Base-by-base conservation (phyloP, 2,797 vertebrate species). In the Parambassis ranga region DNA sequence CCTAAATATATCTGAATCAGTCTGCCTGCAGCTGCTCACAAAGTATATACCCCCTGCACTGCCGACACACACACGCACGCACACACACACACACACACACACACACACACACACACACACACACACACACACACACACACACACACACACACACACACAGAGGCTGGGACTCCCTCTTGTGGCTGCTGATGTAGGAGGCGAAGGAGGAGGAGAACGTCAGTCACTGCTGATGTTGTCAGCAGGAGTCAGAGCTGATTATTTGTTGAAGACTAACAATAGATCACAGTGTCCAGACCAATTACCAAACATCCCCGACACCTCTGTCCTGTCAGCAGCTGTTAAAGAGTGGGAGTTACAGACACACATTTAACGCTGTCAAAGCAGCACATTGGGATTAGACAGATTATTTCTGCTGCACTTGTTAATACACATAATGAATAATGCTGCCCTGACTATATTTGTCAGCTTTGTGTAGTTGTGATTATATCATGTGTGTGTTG, bases 151-250 rank as follows among this genome's bases (percentile, higher is more conserved):
- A 50, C 62, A 56, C 13, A 28, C 26, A 57, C 8, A 6, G 4
- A 1, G 57, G 37, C n/a, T 27, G 37, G 55, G 53, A 60, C 77
- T 63, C 70, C 79, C 79, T 59, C 77, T 73, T 65, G 79, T 68
- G 72, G 74, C 33, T 27, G 35, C 41, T 32, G 32, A 32, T 8
- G 22, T 18, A 13, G n/a, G n/a, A n/a, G n/a, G n/a, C n/a, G n/a
- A n/a, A n/a, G n/a, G 37, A 58, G 24, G 32, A 37, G 10, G 41
- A n/a, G 27, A 19, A 48, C 2, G 26, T 43, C 35, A 13, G 11
- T 62, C 49, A 14, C 38, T 28, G 9, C 23, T 41, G 61, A 20
- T 46, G 30, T 60, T 39, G 56, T 58, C 62, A 61, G 14, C 32
- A 50, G 16, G 30, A 42, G 36, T 70, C 69, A 65, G 1, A 19